Evolutionary conservation across 2,888 invertebrate species (phyloP).

Genomic region (Stegophylla sp.): DNA sequence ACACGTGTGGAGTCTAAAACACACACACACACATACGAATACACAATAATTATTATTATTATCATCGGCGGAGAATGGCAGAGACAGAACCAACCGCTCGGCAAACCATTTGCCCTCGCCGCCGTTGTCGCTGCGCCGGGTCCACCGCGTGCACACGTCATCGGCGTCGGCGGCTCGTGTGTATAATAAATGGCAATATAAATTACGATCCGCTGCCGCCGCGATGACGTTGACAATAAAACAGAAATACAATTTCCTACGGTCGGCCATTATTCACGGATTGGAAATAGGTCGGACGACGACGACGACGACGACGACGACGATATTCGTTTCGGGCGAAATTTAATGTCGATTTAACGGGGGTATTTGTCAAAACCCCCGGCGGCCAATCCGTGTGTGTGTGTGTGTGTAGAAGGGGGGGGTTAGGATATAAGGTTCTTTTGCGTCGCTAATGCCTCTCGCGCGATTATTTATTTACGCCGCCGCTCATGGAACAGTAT

Average conservation of each 20-base stretch:
- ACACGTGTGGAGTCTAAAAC: too few species aligned
- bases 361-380: conserved; percentile 26
- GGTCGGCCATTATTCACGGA: conserved; percentile 25
- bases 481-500: background rate
- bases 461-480: background rate
- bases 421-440: background rate
- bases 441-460: background rate
- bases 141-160: too few species aligned
- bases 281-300: conserved; percentile 27
- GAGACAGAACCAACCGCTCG: too few species aligned
- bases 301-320: too few species aligned
- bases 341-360: conserved; percentile 32
- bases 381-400: background rate
- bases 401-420: background rate
- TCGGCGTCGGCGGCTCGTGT: too few species aligned
- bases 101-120: too few species aligned
- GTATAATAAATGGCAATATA: conserved; percentile 27
- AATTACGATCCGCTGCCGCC: background rate
- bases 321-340: conserved; percentile 7
- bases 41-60: too few species aligned
- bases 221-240: conserved; percentile 48
- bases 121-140: too few species aligned
- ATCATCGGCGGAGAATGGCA: too few species aligned
- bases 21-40: too few species aligned
- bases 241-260: conserved; percentile 45